These are phyloP conservation scores for Unio pictorum DNA, from an alignment of 2,888 invertebrate genomes.

Conservation along the genomic window DNA sequence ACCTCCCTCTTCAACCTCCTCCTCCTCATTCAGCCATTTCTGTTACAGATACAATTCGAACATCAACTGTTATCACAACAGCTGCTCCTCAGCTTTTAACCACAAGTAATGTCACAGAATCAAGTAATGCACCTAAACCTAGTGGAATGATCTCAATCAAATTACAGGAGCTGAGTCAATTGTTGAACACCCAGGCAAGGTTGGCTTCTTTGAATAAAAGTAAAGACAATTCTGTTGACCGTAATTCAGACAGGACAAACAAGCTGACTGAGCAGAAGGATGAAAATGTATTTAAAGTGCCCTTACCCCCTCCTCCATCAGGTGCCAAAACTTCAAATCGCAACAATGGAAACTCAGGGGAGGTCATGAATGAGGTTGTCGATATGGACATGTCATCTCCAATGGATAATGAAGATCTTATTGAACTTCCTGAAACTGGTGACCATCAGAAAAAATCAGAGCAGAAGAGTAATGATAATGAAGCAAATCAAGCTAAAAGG, in stretches of 20 bases:
- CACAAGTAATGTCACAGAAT: no score
- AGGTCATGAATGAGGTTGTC: slow-evolving; percentile 74
- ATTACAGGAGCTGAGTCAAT: slow-evolving; percentile 51
- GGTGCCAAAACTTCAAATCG: slow-evolving; percentile 8
- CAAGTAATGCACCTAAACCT: slow-evolving; percentile 5
- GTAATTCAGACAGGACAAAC: not conserved
- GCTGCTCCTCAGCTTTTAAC: no score
- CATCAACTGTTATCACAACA: no score
- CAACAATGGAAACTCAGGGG: slow-evolving; percentile 26
- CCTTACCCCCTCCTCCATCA: slow-evolving; percentile 43
- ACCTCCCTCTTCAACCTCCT: no score
- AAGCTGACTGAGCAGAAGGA: slow-evolving; percentile 13
- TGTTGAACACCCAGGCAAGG: slow-evolving; percentile 53
- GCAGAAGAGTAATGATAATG: slow-evolving; percentile 20
- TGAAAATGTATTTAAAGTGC: slow-evolving; percentile 56
- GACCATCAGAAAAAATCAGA: not conserved
- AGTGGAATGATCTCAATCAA: not conserved
- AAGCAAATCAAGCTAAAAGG: slow-evolving; percentile 6
- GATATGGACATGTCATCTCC: slow-evolving; percentile 80
- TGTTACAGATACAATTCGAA: no score
- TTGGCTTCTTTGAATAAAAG: slow-evolving; percentile 18
- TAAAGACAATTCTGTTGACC: slow-evolving; percentile 4
- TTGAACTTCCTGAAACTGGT: slow-evolving; percentile 47
- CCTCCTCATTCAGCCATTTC: no score
- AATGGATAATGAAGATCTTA: slow-evolving; percentile 56